A percentile compares a stretch with the other conserved stretches of the same genome.
Conservation (phyloP, 2,888 invertebrate genomes). For the Tanytarsus gracilentus region DNA sequence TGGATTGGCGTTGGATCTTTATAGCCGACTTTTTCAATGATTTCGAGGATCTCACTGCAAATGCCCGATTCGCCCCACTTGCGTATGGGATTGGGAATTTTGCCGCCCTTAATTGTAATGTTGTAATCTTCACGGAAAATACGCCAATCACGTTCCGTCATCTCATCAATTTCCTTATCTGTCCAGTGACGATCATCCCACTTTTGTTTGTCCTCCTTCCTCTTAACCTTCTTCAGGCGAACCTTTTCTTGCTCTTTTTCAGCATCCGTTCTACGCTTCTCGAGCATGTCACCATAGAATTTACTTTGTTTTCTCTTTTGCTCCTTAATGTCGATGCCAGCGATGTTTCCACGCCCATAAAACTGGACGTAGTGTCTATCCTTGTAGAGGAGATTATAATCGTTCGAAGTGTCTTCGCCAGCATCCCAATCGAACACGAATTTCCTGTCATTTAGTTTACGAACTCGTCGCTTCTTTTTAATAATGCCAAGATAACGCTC, state of each 20-base stretch:
- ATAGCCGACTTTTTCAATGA: constrained; percentile 90
- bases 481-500: constrained; percentile 89
- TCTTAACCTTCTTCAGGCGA: constrained; percentile 82
- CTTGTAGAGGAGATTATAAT: constrained; percentile 95
- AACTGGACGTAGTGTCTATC: constrained; percentile 96
- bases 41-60: constrained; percentile 81
- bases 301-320: constrained; percentile 92
- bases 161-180: constrained; percentile 85
- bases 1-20: constrained; percentile 99
- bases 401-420: constrained; percentile 94
- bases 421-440: constrained; percentile 99
- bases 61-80: constrained; percentile 91
- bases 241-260: constrained; percentile 95
- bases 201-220: constrained; percentile 94
- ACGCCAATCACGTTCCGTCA: constrained; percentile 99
- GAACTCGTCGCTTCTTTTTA: constrained; percentile 85
- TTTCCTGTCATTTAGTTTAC: constrained; percentile 93
- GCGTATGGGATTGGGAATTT: constrained; percentile 91
- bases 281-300: constrained; percentile 92
- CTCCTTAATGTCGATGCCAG: constrained; percentile 95
- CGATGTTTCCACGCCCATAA: constrained; percentile 94
- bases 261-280: constrained; percentile 88
- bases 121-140: constrained; percentile 99
- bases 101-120: constrained; percentile 95
- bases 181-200: constrained; percentile 99